A percentile compares a stretch with the other conserved stretches of the same genome.
phyloP scores from a whole-genome alignment of 2,797 vertebrate species.

The Neosilurus hyrtlii region DNA sequence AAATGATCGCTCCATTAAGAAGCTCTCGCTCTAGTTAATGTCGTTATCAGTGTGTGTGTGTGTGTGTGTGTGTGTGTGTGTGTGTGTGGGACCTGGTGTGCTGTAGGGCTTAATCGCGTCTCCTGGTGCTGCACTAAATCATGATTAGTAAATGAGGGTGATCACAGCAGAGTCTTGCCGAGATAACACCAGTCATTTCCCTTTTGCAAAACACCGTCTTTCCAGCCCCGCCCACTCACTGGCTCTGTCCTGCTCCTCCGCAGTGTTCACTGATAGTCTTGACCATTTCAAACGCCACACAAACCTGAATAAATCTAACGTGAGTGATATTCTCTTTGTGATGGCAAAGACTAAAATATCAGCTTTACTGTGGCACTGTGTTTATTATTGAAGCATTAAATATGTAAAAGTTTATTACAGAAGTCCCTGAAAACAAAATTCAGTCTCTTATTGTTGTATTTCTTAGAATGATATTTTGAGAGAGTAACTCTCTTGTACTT shows the following conservation, averaged over 20 bases:
- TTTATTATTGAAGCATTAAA: not conserved
- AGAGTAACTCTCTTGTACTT: not conserved
- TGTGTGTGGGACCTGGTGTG: not conserved
- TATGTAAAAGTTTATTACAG: not conserved
- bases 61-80: slow-evolving; percentile 8
- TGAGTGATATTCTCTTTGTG: not conserved
- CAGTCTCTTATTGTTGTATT: not conserved
- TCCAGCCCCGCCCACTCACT: not conserved
- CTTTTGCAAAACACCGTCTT: slow-evolving; percentile 12
- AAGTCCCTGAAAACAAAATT: not conserved
- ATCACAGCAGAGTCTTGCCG: slow-evolving; percentile 38
- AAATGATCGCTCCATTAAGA: slow-evolving; percentile 10
- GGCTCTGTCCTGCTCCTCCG: not conserved
- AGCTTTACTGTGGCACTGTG: not conserved
- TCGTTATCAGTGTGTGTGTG: not conserved
- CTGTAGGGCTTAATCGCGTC: slow-evolving; percentile 17
- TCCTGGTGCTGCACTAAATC: slow-evolving; percentile 37
- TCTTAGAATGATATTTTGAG: not conserved
- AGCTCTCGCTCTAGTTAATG: not conserved
- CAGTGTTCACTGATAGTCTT: not conserved
- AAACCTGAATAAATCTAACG: not conserved
- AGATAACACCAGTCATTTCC: slow-evolving; percentile 50
- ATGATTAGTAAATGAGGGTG: slow-evolving; percentile 54
- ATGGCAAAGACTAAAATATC: not conserved
- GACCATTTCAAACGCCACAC: not conserved